A percentile compares a stretch with the other conserved stretches of the same genome.
Evolutionary conservation across 1,140 invertebrate genomes (phyloP).

Genomic region (Harpegnathos saltator): DNA sequence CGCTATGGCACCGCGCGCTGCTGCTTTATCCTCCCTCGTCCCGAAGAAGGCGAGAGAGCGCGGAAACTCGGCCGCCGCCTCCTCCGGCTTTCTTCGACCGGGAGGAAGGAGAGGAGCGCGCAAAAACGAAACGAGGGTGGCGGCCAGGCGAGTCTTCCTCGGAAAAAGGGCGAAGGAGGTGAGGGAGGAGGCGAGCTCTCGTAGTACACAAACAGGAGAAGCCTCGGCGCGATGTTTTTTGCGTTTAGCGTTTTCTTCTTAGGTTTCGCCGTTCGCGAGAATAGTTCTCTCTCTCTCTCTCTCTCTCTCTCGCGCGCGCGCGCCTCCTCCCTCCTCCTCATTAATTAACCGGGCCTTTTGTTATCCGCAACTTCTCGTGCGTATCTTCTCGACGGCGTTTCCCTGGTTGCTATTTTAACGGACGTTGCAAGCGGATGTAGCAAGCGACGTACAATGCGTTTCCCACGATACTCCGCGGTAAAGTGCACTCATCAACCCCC

Average conservation of each 20-base stretch:
- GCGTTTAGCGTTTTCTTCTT: neutral
- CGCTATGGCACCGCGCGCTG: neutral
- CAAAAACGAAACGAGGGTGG: conserved; percentile 22
- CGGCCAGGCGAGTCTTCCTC: too few species aligned
- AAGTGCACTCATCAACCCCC: neutral
- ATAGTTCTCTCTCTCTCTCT: neutral
- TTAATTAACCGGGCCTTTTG: neutral
- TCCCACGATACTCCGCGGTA: neutral
- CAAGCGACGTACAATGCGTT: neutral
- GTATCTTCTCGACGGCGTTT: too few species aligned
- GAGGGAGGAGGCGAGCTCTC: neutral
- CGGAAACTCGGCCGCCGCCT: neutral
- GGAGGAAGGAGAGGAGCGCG: neutral
- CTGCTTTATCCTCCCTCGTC: neutral
- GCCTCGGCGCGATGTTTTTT: neutral
- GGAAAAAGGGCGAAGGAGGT: conserved; percentile 2
- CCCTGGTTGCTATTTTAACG: too few species aligned
- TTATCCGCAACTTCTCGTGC: neutral
- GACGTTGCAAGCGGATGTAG: too few species aligned
- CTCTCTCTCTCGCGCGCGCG: too few species aligned
- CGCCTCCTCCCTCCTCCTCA: too few species aligned
- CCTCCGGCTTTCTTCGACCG: too few species aligned
- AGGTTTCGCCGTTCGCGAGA: neutral
- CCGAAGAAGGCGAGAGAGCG: conserved; percentile 18
- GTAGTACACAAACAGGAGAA: conserved; percentile 13